Evolutionary conservation across 2,888 invertebrate genomes (phyloP), one percentile per base, ranked within the genome.

Genomic region (Masnerella sp.): DNA sequence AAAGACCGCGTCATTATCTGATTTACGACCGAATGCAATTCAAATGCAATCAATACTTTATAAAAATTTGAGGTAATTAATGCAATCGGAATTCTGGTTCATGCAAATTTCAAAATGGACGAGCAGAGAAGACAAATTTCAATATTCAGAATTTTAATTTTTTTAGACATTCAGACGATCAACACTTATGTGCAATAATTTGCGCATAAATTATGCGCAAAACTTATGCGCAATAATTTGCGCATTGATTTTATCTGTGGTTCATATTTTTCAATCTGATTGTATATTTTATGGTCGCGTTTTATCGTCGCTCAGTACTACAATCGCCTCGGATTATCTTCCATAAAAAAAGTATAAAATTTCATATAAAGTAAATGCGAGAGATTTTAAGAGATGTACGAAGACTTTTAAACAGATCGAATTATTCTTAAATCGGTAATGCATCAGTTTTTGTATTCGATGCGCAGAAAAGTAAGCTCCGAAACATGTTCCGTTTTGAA

Each of bases 271-370:
- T n/a, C 30, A 17, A 17, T 47, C 17, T 5, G 11, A 38, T 38
- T 25, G 36, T 22, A 25, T 12, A 28, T 40, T 17, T 28, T 40
- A 40, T 28, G 45, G 17, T 28, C 28, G 28, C 25, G 40, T 40
- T 40, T 54, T 28, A 54, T 17, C 14, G 54, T 14, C 54, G 9
- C 7, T 28, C 28, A 40, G 30, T 18, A 17, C 40, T 5, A 40
- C 18, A 40, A 40, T 40, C 12, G 20, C 18, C 7, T 7, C n/a
- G 28, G n/a, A 30, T 30, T 30, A 30, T 30, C n/a, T 7, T 30
- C 30, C 7, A 7, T 30, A 30, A 30, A 25, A 25, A 25, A 25
- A 4, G 25, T 25, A 25, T 25, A 25, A n/a, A n/a, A n/a, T n/a
- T n/a, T n/a, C n/a, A n/a, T n/a, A n/a, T n/a, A n/a, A n/a, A n/a